phyloP scores from a whole-genome alignment of 2,888 invertebrate genomes.

The Oxyteleia sp. region DNA sequence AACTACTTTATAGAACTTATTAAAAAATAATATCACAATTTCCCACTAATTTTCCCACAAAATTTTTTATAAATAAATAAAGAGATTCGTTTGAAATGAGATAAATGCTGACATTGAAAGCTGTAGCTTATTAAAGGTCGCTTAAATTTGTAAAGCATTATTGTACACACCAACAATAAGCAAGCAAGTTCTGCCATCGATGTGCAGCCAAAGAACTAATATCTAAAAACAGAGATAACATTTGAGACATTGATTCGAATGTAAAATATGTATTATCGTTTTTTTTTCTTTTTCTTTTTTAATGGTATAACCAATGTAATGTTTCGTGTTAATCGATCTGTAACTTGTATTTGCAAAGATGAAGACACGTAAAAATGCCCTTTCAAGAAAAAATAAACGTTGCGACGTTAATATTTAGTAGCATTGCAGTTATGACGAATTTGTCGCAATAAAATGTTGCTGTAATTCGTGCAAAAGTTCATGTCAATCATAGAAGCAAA shows the following conservation, averaged over 20 bases:
- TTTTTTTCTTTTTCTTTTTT: no score
- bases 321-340: no score
- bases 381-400: slow-evolving; percentile 9
- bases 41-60: no score
- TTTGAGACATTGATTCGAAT: slow-evolving; percentile 46
- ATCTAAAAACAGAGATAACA: slow-evolving; percentile 65
- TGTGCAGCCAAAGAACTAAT: slow-evolving; percentile 63
- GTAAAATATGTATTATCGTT: no score
- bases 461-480: not conserved
- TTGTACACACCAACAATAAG: slow-evolving; percentile 68
- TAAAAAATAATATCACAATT: no score
- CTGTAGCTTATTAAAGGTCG: slow-evolving; percentile 58
- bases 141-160: slow-evolving; percentile 62
- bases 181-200: slow-evolving; percentile 66
- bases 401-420: slow-evolving; percentile 34
- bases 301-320: no score
- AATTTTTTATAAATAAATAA: not conserved
- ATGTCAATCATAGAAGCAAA: not conserved
- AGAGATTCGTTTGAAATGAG: not conserved
- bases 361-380: not conserved
- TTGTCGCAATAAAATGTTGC: not conserved
- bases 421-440: not conserved
- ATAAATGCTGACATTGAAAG: slow-evolving; percentile 17
- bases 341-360: not conserved
- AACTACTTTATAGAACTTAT: no score